Percentiles rank a stretch among this genome's conserved stretches.
phyloP scores from a whole-genome alignment of 2,888 invertebrate genomes.

The Drosophila villosipedis region DNA sequence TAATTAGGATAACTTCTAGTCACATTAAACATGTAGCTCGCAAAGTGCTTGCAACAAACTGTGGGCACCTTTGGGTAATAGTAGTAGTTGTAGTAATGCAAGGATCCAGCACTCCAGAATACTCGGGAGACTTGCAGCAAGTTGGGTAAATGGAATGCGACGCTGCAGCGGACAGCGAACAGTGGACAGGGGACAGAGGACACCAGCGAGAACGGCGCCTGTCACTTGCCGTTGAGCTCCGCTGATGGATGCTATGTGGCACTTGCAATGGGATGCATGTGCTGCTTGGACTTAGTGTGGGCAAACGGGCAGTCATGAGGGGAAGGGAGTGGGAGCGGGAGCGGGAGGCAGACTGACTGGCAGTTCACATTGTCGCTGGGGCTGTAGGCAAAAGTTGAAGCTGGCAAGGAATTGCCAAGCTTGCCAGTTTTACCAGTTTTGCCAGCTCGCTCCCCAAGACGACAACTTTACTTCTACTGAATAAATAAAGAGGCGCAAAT shows the following conservation, averaged over 20 bases:
- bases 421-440: neutral
- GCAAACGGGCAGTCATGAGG: neutral
- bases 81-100: neutral
- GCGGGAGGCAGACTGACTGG: neutral
- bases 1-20: neutral
- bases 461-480: constrained; percentile 48
- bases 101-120: constrained; percentile 16
- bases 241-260: constrained; percentile 34
- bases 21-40: neutral
- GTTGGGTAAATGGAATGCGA: constrained; percentile 15
- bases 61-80: neutral
- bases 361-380: constrained; percentile 26
- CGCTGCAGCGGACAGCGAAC: constrained; percentile 5
- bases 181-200: neutral
- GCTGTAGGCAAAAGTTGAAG: constrained; percentile 23
- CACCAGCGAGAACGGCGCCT: constrained; percentile 14
- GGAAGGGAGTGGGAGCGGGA: neutral
- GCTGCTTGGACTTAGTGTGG: constrained; percentile 25
- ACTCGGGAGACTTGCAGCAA: constrained; percentile 31
- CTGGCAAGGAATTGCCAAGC: constrained; percentile 2
- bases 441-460: constrained; percentile 37
- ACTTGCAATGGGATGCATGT: constrained; percentile 43
- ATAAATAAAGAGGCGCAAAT: constrained; percentile 73
- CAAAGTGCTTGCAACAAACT: constrained; percentile 9
- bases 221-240: constrained; percentile 44